Evolutionary conservation across 2,113 vertebrate species (phyloP), one percentile per base, ranked within the genome.

Genomic region (Austrofundulus limnaeus): DNA sequence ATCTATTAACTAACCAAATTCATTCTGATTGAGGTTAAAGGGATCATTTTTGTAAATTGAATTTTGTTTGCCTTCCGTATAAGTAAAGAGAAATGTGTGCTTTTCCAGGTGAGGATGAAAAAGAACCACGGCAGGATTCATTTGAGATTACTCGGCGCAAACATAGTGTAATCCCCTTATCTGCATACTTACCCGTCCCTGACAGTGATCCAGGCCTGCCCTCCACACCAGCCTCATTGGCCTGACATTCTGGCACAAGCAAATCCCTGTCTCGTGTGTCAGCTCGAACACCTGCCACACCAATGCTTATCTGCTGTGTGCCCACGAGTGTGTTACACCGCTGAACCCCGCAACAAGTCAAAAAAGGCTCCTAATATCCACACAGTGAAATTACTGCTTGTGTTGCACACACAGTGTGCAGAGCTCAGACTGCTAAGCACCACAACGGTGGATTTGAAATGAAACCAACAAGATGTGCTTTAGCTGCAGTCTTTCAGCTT

Each of bases 91-190:
- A 42, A 86, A 74, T 72, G 50, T 61, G 37, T 42, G 56, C 43
- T 80, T 83, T n/a, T 83, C 56, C 57, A 72, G 79, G 78, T 83
- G 77, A 76, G 80, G 76, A 85, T 83, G 77, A 89, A 88, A 89
- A 85, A 89, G 72, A 83, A 67, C 78, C 80, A 34, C 72, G 71
- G 72, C 80, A 77, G 87, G 73, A 88, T 88, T 88, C 83, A 85
- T 90, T 87, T 86, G 75, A 90, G 89, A 90, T 90, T 88, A 88
- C 78, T 72, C 76, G 68, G 69, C 50, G 49, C 81, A 87, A 88
- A 88, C 88, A 88, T 31, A 71, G 72, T 83, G 86, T 90, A 90
- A 90, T 89, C 89, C 87, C 86, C 70, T 90, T 89, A 90, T 89
- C 89, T 89, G 61, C 71, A 64, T 87, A 89, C 84, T 88, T 88